Percentiles rank a stretch among this genome's conserved stretches.
Conservation (phyloP, 2,797 vertebrate species). For the Myripristis jacobus region DNA sequence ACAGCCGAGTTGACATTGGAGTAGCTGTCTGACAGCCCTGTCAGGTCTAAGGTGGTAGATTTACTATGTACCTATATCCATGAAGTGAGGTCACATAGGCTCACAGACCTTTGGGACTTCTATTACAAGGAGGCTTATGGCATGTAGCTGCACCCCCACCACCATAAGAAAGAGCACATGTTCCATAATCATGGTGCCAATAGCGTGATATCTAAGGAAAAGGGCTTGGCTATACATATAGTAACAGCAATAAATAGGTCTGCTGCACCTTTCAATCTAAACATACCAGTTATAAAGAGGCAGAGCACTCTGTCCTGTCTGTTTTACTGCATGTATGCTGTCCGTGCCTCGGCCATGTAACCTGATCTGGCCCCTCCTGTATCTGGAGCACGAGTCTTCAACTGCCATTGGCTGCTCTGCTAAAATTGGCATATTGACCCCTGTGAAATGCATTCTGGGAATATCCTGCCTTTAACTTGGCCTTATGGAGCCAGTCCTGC, state of each 20-base stretch:
- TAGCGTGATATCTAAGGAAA: conserved; percentile 6
- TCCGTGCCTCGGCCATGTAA: conserved; percentile 68
- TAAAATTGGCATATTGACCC: conserved; percentile 85
- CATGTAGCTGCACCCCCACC: not conserved
- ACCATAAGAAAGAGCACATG: conserved; percentile 20
- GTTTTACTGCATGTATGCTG: conserved; percentile 55
- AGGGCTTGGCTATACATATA: conserved; percentile 4
- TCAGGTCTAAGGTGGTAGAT: conserved; percentile 37
- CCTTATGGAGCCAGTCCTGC: conserved; percentile 77
- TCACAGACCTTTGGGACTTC: conserved; percentile 25
- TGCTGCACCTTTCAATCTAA: conserved; percentile 28
- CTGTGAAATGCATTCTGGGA: conserved; percentile 86
- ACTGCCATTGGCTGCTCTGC: conserved; percentile 70
- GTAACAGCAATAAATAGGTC: conserved; percentile 2
- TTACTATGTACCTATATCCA: conserved; percentile 50
- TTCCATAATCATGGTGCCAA: not conserved
- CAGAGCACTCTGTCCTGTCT: conserved; percentile 40
- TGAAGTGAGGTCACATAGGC: conserved; percentile 40
- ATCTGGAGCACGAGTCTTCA: conserved; percentile 71
- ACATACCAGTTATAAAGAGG: conserved; percentile 31
- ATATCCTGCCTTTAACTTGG: conserved; percentile 77
- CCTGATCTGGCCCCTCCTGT: conserved; percentile 66
- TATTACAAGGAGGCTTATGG: conserved; percentile 31
- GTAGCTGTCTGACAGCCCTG: conserved; percentile 20
- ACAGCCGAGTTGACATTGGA: conserved; percentile 19